These are phyloP conservation scores for Babyrousa celebensis DNA, from an alignment of 2,797 vertebrate genomes.

Conservation along the genomic window DNA sequence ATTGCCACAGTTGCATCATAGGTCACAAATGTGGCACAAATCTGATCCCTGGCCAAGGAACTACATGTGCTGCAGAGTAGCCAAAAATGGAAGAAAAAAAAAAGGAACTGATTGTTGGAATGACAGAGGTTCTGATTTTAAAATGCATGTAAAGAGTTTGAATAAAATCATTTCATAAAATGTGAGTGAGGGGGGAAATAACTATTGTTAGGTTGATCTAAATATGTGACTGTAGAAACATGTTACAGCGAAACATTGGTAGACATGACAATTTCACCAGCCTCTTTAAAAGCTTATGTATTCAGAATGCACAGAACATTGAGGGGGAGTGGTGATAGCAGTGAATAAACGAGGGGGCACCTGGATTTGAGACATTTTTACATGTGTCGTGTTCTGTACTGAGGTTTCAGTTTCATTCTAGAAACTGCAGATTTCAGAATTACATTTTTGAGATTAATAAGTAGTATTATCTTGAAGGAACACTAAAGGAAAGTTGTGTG, in stretches of 20 bases:
- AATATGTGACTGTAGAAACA: slow-evolving; percentile 7
- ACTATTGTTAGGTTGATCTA: neutral
- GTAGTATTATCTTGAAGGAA: neutral
- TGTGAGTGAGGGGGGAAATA: neutral
- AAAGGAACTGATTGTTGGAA: neutral
- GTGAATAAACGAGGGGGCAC: neutral
- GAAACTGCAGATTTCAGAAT: slow-evolving; percentile 62
- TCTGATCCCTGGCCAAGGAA: too few relatives aligned
- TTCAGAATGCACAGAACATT: neutral
- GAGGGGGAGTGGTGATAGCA: neutral
- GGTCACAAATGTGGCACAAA: too few relatives aligned
- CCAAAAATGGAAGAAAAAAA: too few relatives aligned
- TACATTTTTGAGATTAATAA: neutral
- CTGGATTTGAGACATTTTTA: neutral
- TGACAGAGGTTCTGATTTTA: slow-evolving; percentile 28
- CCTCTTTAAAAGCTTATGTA: slow-evolving; percentile 22
- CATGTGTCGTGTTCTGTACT: neutral
- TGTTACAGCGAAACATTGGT: slow-evolving; percentile 7
- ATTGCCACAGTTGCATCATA: too few relatives aligned
- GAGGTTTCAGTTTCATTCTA: slow-evolving; percentile 22
- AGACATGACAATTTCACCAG: neutral
- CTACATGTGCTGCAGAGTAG: too few relatives aligned
- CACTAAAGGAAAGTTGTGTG: neutral
- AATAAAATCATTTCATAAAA: slow-evolving; percentile 46
- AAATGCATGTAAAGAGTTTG: slow-evolving; percentile 9